Evolutionary conservation across 2,888 invertebrate species (phyloP).

Genomic region (Piscicola geometra): DNA sequence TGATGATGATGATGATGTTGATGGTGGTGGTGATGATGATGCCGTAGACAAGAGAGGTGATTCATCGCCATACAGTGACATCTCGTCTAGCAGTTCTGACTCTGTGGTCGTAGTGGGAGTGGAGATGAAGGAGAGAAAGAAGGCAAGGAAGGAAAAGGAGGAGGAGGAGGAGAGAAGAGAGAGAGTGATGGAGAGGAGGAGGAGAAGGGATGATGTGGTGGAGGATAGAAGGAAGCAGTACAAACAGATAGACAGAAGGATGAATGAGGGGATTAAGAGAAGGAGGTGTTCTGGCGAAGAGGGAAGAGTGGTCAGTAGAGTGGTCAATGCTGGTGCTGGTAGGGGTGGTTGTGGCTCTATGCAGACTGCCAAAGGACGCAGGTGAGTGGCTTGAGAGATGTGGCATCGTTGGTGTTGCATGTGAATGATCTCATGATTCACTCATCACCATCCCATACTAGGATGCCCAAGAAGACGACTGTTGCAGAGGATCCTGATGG

Average conservation of each 20-base stretch:
- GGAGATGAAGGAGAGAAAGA: slow-evolving; percentile 21
- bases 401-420: too few relatives aligned
- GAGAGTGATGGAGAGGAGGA: background rate
- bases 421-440: too few relatives aligned
- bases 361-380: too few relatives aligned
- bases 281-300: background rate
- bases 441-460: too few relatives aligned
- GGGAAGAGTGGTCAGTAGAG: background rate
- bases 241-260: background rate
- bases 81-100: slow-evolving; percentile 25
- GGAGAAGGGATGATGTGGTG: too few relatives aligned
- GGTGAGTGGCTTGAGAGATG: slow-evolving; percentile 17
- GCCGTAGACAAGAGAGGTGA: background rate
- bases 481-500: background rate
- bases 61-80: slow-evolving; percentile 26
- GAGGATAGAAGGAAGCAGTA: background rate
- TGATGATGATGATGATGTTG: slow-evolving; percentile 6
- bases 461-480: too few relatives aligned
- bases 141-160: background rate
- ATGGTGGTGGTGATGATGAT: slow-evolving; percentile 9
- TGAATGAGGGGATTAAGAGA: background rate
- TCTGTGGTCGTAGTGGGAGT: slow-evolving; percentile 31
- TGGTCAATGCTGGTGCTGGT: too few relatives aligned
- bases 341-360: too few relatives aligned
- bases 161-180: slow-evolving; percentile 8